A percentile compares a stretch with the other conserved stretches of the same genome.
phyloP scores from a whole-genome alignment of 2,797 vertebrate genomes.

The Oreonectes daqikongensis region DNA sequence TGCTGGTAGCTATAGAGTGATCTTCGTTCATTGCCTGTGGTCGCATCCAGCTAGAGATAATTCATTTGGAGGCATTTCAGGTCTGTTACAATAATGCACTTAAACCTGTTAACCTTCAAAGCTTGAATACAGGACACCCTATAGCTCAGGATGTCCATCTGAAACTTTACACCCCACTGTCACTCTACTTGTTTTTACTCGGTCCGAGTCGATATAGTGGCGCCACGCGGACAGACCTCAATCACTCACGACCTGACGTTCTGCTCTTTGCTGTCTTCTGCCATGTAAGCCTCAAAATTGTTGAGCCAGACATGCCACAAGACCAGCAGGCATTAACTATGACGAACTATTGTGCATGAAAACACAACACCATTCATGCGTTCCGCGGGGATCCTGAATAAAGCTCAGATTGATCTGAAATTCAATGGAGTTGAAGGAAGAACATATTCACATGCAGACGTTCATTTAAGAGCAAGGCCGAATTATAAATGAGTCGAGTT shows the following conservation, averaged over 20 bases:
- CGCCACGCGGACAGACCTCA: slow-evolving; percentile 32
- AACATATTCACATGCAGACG: background rate
- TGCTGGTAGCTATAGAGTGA: slow-evolving; percentile 26
- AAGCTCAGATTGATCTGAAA: background rate
- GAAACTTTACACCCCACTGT: slow-evolving; percentile 35
- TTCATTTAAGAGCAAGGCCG: background rate
- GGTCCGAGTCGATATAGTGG: slow-evolving; percentile 43
- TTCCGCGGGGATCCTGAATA: background rate
- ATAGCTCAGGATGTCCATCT: slow-evolving; percentile 16
- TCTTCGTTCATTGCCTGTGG: slow-evolving; percentile 18
- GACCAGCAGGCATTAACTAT: background rate
- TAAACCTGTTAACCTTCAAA: slow-evolving; percentile 39
- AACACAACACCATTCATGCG: background rate
- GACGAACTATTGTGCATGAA: background rate
- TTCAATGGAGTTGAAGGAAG: background rate
- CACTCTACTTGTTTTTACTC: slow-evolving; percentile 18
- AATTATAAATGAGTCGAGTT: background rate
- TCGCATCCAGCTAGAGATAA: slow-evolving; percentile 25
- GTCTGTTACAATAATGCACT: slow-evolving; percentile 23
- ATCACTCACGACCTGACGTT: slow-evolving; percentile 45
- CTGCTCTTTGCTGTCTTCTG: background rate
- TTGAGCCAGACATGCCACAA: background rate
- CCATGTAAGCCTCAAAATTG: background rate
- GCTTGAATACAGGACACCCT: slow-evolving; percentile 34
- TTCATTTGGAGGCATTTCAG: slow-evolving; percentile 32